A percentile compares a stretch with the other conserved stretches of the same genome.
Conservation (phyloP, 1,140 invertebrate species). For the Oscheius sp. region DNA sequence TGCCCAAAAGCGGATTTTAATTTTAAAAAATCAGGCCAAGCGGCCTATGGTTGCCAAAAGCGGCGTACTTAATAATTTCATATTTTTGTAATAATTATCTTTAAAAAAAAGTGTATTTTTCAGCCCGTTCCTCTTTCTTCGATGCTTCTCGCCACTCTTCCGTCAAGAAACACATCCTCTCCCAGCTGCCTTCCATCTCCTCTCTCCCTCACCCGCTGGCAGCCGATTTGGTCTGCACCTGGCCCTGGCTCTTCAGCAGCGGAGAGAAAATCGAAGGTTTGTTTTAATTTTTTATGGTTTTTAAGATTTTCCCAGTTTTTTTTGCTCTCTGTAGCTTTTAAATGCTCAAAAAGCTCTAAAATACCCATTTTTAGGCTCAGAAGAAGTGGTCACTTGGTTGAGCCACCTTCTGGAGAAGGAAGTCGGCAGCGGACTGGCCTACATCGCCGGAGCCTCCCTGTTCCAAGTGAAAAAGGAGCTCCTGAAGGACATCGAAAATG, state of each 20-base stretch:
- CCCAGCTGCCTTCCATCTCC: background rate
- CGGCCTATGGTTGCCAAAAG: no score
- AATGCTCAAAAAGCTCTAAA: no score
- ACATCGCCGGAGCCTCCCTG: background rate
- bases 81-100: background rate
- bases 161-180: slow-evolving; percentile 1
- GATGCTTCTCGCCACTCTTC: background rate
- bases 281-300: background rate
- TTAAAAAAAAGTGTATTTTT: no score
- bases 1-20: no score
- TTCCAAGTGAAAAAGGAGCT: background rate
- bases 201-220: background rate
- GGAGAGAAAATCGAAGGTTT: background rate
- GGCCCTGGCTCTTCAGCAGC: slow-evolving; percentile 26
- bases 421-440: no score
- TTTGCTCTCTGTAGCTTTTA: no score
- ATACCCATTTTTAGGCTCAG: no score
- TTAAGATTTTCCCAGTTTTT: no score
- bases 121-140: slow-evolving; percentile 9
- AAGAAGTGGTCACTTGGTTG: no score
- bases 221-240: slow-evolving; percentile 7
- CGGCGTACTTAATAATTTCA: no score
- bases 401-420: no score
- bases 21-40: no score
- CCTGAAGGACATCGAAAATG: background rate